Base-by-base conservation (phyloP, 2,888 invertebrate species). In the Drosophila infuscata region DNA sequence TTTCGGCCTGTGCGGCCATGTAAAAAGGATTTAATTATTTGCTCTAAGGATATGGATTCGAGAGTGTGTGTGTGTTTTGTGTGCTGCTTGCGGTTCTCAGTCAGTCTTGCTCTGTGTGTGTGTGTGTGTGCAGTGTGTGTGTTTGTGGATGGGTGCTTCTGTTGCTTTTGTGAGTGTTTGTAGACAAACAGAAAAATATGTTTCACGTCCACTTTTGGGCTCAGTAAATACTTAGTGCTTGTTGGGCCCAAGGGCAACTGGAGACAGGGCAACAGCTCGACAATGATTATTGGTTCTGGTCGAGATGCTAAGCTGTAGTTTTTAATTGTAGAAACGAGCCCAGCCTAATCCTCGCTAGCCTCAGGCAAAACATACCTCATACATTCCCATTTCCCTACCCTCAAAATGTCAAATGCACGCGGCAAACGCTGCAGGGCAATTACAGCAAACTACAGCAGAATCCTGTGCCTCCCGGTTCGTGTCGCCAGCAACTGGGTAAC, bases 21-120 rank as follows among this genome's bases (percentile, higher is more conserved):
- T 89, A 85, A 83, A 91, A 92, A 92, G 91, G 91, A 92, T 92
- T 92, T 91, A 92, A 92, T 92, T 92, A 92, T 92, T 90, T 91
- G 89, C 81, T 91, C 81, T 91, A 82, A 87, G 90, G 91, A 90
- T 91, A 76, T 79, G 62, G 62, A 69, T 59, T 66, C 53, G 52
- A 58, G 64, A 59, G 53, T 63, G 33, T 60, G 52, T 73, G 73
- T 70, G 20, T 20, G 17, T 38, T 9, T 3, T 63, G 64, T 54
- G 43, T 43, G 43, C 60, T 60, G 68, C 63, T 79, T 75, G 72
- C 70, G 68, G 70, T 71, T 66, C 62, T 63, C 59, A 57, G 60
- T 70, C 43, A 64, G 48, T 57, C 33, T 63, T 53, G n/a, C 32
- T 49, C 38, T 41, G 11, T 25, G 20, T 25, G 20, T 25, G 20